These are phyloP conservation scores for Neosilurus mollespiculum DNA, from an alignment of 2,797 vertebrate species.

Conservation along the genomic window DNA sequence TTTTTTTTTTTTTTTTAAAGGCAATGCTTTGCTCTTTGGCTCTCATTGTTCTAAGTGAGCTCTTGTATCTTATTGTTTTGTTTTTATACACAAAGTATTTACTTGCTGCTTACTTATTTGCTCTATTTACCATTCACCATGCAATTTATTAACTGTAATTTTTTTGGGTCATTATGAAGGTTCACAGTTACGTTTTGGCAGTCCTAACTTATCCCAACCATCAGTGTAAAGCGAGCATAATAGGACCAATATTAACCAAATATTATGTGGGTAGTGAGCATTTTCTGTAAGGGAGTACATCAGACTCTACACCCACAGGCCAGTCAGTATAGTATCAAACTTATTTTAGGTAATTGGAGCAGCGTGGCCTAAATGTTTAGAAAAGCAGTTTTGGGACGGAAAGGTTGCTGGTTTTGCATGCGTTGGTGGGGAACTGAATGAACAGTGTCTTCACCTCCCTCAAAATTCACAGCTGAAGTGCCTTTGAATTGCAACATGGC, in stretches of 20 bases:
- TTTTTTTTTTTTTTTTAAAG: not conserved
- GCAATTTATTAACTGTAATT: too few species aligned
- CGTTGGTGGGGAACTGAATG: too few species aligned
- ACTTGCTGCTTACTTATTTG: not conserved
- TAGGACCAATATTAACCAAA: not conserved
- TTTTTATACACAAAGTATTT: not conserved
- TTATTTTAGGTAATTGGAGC: not conserved
- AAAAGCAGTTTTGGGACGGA: too few species aligned
- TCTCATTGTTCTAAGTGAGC: not conserved
- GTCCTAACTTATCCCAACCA: not conserved
- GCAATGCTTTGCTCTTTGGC: slow-evolving; percentile 5
- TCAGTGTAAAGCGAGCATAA: not conserved
- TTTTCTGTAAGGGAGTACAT: not conserved
- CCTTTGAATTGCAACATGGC: too few species aligned
- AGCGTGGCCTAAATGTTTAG: too few species aligned
- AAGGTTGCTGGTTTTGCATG: too few species aligned
- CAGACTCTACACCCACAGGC: not conserved
- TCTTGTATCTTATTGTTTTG: not conserved
- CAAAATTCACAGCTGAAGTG: too few species aligned
- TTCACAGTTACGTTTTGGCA: not conserved
- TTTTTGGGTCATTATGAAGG: not conserved
- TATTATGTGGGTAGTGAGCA: not conserved
- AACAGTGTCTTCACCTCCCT: too few species aligned
- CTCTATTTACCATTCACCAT: not conserved
- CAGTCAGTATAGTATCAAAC: too few species aligned